These are phyloP conservation scores for Myioborus melanocephalus DNA, from an alignment of 2,797 vertebrate genomes.

Conservation along the genomic window DNA sequence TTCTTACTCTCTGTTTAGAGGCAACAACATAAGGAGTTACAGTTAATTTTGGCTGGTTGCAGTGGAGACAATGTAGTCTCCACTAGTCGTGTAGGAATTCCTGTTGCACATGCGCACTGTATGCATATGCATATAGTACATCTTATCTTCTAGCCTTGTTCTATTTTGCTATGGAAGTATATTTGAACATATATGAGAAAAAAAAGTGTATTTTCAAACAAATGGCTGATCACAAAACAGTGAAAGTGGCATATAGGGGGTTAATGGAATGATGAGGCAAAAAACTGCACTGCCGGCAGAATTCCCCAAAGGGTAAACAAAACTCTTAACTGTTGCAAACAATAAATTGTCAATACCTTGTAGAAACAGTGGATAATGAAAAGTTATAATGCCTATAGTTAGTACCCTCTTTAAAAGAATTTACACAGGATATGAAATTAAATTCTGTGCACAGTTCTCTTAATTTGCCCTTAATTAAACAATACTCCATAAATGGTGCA, in stretches of 20 bases:
- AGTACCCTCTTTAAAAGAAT: conserved; percentile 89
- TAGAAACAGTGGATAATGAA: conserved; percentile 89
- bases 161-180: neutral
- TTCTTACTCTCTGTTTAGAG: neutral
- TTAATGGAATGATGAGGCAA: conserved; percentile 69
- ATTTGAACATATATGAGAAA: neutral
- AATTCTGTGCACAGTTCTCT: conserved; percentile 91
- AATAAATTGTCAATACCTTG: conserved; percentile 81
- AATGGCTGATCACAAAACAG: neutral
- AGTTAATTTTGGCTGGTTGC: neutral
- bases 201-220: neutral
- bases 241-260: conserved; percentile 34
- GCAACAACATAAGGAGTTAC: neutral
- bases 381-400: conserved; percentile 91
- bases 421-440: conserved; percentile 87
- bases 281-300: conserved; percentile 70
- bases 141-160: neutral
- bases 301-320: conserved; percentile 80
- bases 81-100: neutral
- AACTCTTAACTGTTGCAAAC: conserved; percentile 79
- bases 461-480: conserved; percentile 97
- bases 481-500: conserved; percentile 91
- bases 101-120: neutral
- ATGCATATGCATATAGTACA: neutral
- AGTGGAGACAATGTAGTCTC: neutral